Percentiles rank a stretch among this genome's conserved stretches.
Evolutionary conservation across 2,113 vertebrate species (phyloP).

Genomic region (Cynoglossus semilaevis): DNA sequence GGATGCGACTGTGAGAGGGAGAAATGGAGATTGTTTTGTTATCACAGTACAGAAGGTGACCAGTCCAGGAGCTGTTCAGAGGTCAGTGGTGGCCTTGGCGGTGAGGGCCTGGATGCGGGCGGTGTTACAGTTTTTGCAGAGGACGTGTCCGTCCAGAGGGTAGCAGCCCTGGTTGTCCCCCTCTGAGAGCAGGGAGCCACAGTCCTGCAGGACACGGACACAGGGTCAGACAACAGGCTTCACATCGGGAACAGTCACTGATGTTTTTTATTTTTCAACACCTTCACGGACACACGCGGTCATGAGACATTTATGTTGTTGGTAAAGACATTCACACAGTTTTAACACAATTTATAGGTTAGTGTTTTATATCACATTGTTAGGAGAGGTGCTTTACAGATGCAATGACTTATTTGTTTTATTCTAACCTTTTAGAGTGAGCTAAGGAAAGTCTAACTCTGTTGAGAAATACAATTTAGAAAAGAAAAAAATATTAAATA

Average conservation of each 20-base stretch:
- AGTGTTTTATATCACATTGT: too few species aligned
- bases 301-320: too few species aligned
- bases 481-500: too few species aligned
- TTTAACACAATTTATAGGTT: too few species aligned
- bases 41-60: constrained; percentile 46
- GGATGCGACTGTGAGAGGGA: constrained; percentile 11
- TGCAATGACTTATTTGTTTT: too few species aligned
- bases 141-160: constrained; percentile 94
- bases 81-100: constrained; percentile 97
- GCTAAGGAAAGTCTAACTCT: too few species aligned
- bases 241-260: constrained; percentile 19
- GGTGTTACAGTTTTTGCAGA: constrained; percentile 97
- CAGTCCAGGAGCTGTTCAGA: constrained; percentile 75
- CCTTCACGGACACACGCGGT: constrained; percentile 2
- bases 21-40: constrained; percentile 15
- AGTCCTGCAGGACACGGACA: constrained; percentile 83
- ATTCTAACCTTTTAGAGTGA: too few species aligned
- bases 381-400: too few species aligned
- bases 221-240: constrained; percentile 19
- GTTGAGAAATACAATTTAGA: too few species aligned
- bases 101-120: constrained; percentile 92
- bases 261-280: constrained; percentile 6
- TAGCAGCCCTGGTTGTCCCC: constrained; percentile 98
- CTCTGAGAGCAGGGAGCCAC: constrained; percentile 91
- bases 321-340: too few species aligned